These are phyloP conservation scores for Thunnus thynnus DNA, from an alignment of 2,113 vertebrate genomes.

Conservation along the genomic window DNA sequence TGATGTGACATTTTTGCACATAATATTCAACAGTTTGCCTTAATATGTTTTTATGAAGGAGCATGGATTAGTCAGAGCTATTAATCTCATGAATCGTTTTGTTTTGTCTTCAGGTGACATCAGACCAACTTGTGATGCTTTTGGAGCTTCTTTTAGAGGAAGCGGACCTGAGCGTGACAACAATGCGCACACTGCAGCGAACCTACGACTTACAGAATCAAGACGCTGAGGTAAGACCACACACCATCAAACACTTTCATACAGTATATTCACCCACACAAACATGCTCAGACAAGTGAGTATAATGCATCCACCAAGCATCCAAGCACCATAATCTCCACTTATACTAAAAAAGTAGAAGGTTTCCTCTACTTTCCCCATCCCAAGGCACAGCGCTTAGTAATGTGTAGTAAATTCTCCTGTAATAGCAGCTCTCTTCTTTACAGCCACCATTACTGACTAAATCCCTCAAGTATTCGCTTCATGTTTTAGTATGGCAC, in stretches of 20 bases:
- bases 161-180: conserved; percentile 82
- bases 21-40: conserved; percentile 40
- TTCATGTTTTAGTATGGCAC: conserved; percentile 69
- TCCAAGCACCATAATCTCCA: conserved; percentile 35
- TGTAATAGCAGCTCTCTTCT: conserved; percentile 69
- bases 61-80: conserved; percentile 20
- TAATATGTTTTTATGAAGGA: conserved; percentile 23
- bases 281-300: conserved; percentile 39
- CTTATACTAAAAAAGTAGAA: conserved; percentile 48
- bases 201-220: conserved; percentile 86
- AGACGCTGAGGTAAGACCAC: conserved; percentile 92
- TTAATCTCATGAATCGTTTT: conserved; percentile 61
- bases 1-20: conserved; percentile 4
- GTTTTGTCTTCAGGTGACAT: conserved; percentile 87
- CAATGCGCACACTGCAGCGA: conserved; percentile 84
- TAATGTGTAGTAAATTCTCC: conserved; percentile 71
- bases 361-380: conserved; percentile 36
- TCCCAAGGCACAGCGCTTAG: conserved; percentile 45
- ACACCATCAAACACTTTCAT: conserved; percentile 16
- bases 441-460: conserved; percentile 70
- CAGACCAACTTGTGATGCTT: conserved; percentile 94
- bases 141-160: conserved; percentile 92
- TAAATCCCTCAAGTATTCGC: conserved; percentile 73
- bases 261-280: not conserved
- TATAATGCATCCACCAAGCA: conserved; percentile 4